A percentile compares a stretch with the other conserved stretches of the same genome.
phyloP scores from a whole-genome alignment of 2,888 invertebrate genomes.

The Thalpophila matura region DNA sequence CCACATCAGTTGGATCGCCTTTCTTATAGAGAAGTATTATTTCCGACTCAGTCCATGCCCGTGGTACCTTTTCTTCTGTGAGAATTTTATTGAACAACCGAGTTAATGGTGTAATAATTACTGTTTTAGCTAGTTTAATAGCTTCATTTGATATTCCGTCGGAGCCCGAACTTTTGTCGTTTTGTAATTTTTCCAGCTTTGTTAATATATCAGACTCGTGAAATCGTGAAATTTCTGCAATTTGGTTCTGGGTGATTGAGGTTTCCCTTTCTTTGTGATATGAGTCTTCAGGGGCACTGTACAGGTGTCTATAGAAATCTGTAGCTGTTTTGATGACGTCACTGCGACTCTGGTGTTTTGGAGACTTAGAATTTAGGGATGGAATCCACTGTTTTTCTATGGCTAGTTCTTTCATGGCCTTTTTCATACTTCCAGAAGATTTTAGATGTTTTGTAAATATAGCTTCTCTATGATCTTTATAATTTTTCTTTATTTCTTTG shows the following conservation, averaged over 20 bases:
- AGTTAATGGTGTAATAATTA: not conserved
- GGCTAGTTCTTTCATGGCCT: not conserved
- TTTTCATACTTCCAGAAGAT: not conserved
- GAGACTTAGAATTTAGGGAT: not conserved
- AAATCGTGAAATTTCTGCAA: not conserved
- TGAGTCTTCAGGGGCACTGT: not conserved
- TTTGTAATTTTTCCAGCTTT: not conserved
- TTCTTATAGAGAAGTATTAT: not conserved
- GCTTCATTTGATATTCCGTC: not conserved
- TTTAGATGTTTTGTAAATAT: not conserved
- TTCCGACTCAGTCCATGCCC: not conserved
- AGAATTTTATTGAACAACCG: not conserved
- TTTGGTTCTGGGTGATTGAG: not conserved
- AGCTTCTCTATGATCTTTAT: not conserved
- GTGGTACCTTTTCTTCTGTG: not conserved
- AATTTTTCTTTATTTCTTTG: not conserved
- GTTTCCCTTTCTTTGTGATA: not conserved
- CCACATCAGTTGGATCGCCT: not conserved
- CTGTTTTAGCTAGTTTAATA: not conserved
- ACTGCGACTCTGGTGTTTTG: not conserved
- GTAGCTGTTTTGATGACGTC: not conserved
- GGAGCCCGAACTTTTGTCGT: not conserved
- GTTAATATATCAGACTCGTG: not conserved
- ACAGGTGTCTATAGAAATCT: not conserved
- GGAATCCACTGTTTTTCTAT: not conserved